A percentile compares a stretch with the other conserved stretches of the same genome.
Evolutionary conservation across 2,888 invertebrate species (phyloP).

Genomic region (Girardia tigrina): DNA sequence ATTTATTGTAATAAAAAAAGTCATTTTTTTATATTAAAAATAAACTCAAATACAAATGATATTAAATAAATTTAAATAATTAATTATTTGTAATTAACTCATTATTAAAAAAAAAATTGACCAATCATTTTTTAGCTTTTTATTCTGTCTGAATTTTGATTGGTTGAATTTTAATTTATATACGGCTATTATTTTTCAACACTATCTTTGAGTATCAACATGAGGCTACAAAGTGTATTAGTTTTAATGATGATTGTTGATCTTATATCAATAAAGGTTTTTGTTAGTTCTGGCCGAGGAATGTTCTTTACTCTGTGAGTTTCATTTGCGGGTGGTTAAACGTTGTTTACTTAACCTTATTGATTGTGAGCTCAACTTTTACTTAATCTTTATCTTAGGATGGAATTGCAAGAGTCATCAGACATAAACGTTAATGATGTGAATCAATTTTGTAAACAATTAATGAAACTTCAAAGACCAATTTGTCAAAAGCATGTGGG

Average conservation of each 20-base stretch:
- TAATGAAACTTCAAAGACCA: conserved; percentile 16
- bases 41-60: not conserved
- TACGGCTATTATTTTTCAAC: not conserved
- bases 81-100: not conserved
- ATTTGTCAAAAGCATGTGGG: conserved; percentile 30
- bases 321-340: not conserved
- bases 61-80: not conserved
- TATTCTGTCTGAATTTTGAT: not conserved
- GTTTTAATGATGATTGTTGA: not conserved
- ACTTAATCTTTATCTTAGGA: not conserved
- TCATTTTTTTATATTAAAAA: no score
- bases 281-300: not conserved
- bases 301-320: conserved; percentile 18
- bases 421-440: not conserved
- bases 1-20: no score
- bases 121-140: not conserved
- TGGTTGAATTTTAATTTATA: not conserved
- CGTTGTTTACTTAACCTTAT: not conserved
- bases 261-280: not conserved
- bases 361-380: not conserved
- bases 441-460: not conserved
- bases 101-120: not conserved
- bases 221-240: not conserved
- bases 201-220: not conserved
- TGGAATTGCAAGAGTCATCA: not conserved